A percentile compares a stretch with the other conserved stretches of the same genome.
Conservation (phyloP, 2,113 vertebrate species). For the Acanthochromis polyacanthus region DNA sequence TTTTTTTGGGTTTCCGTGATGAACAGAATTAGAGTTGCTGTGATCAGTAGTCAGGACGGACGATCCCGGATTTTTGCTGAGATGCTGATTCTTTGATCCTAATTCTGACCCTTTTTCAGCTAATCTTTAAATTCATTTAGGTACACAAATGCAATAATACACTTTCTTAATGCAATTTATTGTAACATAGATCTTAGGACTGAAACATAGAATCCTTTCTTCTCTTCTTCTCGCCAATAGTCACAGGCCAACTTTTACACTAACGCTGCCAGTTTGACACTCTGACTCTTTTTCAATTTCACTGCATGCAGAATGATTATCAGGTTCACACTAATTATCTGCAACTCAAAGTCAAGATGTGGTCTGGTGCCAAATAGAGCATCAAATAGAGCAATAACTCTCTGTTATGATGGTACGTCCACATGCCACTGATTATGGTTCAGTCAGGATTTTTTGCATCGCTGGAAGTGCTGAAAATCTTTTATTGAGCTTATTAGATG, state of each 20-base stretch:
- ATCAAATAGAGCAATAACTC: slow-evolving; percentile 34
- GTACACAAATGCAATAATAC: no score
- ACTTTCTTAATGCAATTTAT: no score
- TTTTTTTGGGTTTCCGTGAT: no score
- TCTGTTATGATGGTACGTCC: slow-evolving; percentile 15
- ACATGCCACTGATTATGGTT: slow-evolving; percentile 55
- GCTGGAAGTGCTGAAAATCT: slow-evolving; percentile 34
- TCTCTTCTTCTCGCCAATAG: slow-evolving; percentile 1
- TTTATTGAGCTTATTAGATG: slow-evolving; percentile 15
- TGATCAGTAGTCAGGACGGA: no score
- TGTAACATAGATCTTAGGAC: not conserved
- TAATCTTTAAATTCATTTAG: no score
- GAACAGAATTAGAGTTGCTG: no score
- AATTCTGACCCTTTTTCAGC: no score
- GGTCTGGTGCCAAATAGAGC: slow-evolving; percentile 41
- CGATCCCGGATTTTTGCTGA: no score
- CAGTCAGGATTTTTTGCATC: slow-evolving; percentile 26
- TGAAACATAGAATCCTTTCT: slow-evolving; percentile 8
- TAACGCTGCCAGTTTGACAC: slow-evolving; percentile 27
- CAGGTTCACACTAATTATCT: slow-evolving; percentile 59
- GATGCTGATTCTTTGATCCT: no score
- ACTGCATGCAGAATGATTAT: slow-evolving; percentile 53
- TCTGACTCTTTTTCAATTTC: slow-evolving; percentile 36
- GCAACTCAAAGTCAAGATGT: slow-evolving; percentile 28
- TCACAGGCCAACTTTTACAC: slow-evolving; percentile 9